These are phyloP conservation scores for Caenorhabditis sp. DNA, from an alignment of 2,888 invertebrate genomes.

Conservation along the genomic window DNA sequence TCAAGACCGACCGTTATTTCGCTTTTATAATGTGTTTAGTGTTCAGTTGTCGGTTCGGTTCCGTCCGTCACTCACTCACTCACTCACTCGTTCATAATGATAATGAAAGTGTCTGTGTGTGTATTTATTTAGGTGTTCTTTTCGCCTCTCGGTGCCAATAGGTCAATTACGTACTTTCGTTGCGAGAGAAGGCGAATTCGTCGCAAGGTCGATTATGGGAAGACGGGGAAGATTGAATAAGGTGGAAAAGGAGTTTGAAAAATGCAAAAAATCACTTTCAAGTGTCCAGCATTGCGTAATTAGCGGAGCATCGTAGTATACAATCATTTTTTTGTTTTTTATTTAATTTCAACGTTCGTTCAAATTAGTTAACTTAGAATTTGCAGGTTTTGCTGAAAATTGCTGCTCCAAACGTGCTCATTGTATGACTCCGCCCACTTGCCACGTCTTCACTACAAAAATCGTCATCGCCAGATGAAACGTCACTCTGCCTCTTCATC, in stretches of 20 bases:
- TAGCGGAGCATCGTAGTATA: too few relatives aligned
- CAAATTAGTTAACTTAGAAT: too few relatives aligned
- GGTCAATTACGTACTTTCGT: constrained; percentile 56
- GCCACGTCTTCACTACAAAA: too few relatives aligned
- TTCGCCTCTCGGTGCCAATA: constrained; percentile 38
- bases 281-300: too few relatives aligned
- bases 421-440: too few relatives aligned
- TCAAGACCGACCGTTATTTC: background rate
- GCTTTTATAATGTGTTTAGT: background rate
- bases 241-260: background rate
- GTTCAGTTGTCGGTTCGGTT: background rate
- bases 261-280: background rate
- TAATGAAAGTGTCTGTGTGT: constrained; percentile 9
- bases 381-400: too few relatives aligned
- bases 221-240: background rate
- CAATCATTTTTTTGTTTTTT: too few relatives aligned
- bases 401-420: too few relatives aligned
- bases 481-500: too few relatives aligned
- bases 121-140: background rate
- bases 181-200: background rate
- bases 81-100: background rate
- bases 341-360: too few relatives aligned
- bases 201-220: constrained; percentile 11
- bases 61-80: background rate
- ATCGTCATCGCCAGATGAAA: too few relatives aligned